Conservation (phyloP, 2,888 invertebrate species). For the Rhagium mordax region DNA sequence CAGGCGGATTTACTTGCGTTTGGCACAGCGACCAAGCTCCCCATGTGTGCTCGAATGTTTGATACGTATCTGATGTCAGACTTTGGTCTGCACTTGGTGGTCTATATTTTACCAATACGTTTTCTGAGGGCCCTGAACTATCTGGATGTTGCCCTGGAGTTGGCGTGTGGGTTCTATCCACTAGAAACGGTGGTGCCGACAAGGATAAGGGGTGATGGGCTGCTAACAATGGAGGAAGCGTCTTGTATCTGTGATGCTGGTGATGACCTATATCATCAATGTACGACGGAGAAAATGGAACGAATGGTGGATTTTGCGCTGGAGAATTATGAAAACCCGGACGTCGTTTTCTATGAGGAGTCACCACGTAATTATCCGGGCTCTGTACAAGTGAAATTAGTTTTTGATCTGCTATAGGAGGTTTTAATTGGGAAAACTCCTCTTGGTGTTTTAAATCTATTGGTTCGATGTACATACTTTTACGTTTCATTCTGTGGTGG, state of each 20-base stretch:
- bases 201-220: constrained; percentile 80
- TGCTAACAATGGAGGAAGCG: constrained; percentile 73
- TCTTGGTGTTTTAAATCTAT: constrained; percentile 82
- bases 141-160: constrained; percentile 71
- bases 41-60: constrained; percentile 73
- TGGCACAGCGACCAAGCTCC: constrained; percentile 79
- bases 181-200: constrained; percentile 82
- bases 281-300: constrained; percentile 85
- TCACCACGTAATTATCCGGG: constrained; percentile 87
- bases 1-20: constrained; percentile 74
- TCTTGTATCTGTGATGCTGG: constrained; percentile 76
- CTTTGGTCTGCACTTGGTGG: constrained; percentile 81
- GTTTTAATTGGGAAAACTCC: constrained; percentile 77
- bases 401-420: constrained; percentile 78
- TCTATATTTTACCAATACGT: constrained; percentile 75
- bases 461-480: constrained; percentile 77
- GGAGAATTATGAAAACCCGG: constrained; percentile 92
- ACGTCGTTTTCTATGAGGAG: constrained; percentile 88
- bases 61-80: constrained; percentile 71
- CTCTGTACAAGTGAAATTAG: constrained; percentile 81
- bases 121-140: constrained; percentile 70
- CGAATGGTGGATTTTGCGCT: constrained; percentile 89
- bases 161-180: constrained; percentile 76
- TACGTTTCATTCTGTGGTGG: constrained; percentile 74
- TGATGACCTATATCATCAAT: constrained; percentile 80